Conservation (phyloP, 2,888 invertebrate species). For the Acrobasis consociella region DNA sequence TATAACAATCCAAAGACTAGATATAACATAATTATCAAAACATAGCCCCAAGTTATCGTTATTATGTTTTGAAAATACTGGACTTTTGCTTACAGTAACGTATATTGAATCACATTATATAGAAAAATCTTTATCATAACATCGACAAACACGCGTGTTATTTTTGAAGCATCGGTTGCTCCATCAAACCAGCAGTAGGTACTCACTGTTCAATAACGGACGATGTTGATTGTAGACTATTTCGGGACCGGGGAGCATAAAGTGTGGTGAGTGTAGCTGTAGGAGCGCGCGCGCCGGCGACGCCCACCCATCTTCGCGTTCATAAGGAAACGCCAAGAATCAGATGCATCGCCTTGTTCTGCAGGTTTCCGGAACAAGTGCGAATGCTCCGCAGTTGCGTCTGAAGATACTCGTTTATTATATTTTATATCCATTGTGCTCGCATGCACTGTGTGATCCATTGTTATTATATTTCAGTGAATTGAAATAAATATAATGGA, state of each 20-base stretch:
- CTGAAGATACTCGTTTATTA: not conserved
- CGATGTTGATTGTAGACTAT: constrained; percentile 75
- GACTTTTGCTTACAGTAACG: not conserved
- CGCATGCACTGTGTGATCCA: not conserved
- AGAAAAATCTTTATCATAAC: constrained; percentile 37
- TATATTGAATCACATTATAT: constrained; percentile 12
- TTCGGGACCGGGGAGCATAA: constrained; percentile 76
- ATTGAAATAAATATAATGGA: not conserved
- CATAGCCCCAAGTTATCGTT: not conserved
- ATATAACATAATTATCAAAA: not conserved
- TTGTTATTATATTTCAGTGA: not conserved
- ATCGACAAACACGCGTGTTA: constrained; percentile 39
- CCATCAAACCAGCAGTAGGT: constrained; percentile 42
- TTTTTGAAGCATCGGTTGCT: constrained; percentile 42
- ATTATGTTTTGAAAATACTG: constrained; percentile 16
- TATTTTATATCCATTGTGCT: not conserved
- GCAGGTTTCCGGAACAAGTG: constrained; percentile 50
- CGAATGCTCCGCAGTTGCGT: constrained; percentile 3
- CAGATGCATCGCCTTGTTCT: constrained; percentile 45
- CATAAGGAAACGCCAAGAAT: constrained; percentile 61
- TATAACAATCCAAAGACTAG: not conserved
- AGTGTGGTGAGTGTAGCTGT: constrained; percentile 58
- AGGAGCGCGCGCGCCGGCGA: constrained; percentile 39
- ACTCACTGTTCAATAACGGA: constrained; percentile 66
- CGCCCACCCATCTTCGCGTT: constrained; percentile 49